Evolutionary conservation across 2,113 vertebrate genomes (phyloP), one percentile per base, ranked within the genome.

Genomic region (Pseudolaguvia tuberculata): DNA sequence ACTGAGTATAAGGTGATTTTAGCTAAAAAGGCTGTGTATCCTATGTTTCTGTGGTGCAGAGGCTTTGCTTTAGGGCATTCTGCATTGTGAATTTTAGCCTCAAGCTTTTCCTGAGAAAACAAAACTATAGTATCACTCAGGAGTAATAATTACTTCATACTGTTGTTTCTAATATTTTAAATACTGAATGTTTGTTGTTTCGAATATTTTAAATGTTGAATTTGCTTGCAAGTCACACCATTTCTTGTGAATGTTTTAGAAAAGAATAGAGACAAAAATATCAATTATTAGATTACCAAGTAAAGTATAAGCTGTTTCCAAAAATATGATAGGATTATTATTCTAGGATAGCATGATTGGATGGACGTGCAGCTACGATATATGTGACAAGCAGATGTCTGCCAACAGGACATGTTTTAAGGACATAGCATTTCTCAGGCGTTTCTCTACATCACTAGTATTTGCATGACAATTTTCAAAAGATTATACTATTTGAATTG

Each of bases 401-500:
- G 61, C 61, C 52, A 78, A 57, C 59, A 56, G 70, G 69, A 82
- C 80, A 48, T 77, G 73, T 31, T 65, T n/a, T 31, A 45, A 72
- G 47, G 63, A 69, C 69, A 48, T 56, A 27, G 59, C 72, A 56
- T 72, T 70, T 65, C 25, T 35, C 42, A 62, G 58, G 20, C 57
- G 72, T 79, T 84, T 77, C 81, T 79, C 59, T 63, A 72, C 29
- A 27, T 10, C 21, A 35, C 87, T 86, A 85, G 73, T 79, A 88
- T 91, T 42, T 91, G 89, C 82, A 87, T 77, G 84, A 80, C 77
- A 81, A 88, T 88, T 91, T 89, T 84, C 83, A 85, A 83, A 84
- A 85, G 87, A 87, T 88, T 87, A 84, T 84, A 85, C 83, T 85
- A 86, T 90, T 90, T 88, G 85, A 89, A 87, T 87, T 87, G 82